Evolutionary conservation across 1,140 invertebrate genomes (phyloP).

Genomic region (Telenomus remus): DNA sequence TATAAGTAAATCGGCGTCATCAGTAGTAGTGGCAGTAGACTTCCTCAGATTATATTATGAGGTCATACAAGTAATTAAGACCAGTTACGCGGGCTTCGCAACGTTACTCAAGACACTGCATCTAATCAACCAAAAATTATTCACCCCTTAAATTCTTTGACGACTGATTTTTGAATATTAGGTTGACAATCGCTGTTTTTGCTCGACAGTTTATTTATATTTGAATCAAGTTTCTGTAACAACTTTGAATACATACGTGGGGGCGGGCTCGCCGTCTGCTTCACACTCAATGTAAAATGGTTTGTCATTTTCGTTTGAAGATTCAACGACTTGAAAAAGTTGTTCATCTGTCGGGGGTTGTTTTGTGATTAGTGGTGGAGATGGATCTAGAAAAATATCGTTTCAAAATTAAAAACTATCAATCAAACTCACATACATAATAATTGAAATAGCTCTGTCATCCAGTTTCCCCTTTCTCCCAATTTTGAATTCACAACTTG

Average conservation of each 20-base stretch:
- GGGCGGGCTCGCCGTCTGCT: slow-evolving; percentile 92
- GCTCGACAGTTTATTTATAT: no score
- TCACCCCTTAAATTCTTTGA: slow-evolving; percentile 47
- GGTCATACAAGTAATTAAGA: slow-evolving; percentile 75
- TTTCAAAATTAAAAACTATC: background rate
- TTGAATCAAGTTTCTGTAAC: no score
- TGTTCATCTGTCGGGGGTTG: slow-evolving; percentile 93
- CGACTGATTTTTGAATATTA: background rate
- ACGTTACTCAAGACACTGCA: slow-evolving; percentile 54
- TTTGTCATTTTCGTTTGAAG: slow-evolving; percentile 89
- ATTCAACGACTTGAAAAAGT: slow-evolving; percentile 90
- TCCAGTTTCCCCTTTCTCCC: no score
- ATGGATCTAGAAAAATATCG: slow-evolving; percentile 80
- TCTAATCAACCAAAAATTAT: slow-evolving; percentile 57
- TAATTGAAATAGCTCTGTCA: no score
- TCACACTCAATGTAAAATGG: slow-evolving; percentile 96
- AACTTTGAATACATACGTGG: slow-evolving; percentile 79
- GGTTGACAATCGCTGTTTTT: no score
- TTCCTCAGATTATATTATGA: slow-evolving; percentile 71
- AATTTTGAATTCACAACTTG: no score
- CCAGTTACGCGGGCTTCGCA: slow-evolving; percentile 68
- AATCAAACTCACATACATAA: no score
- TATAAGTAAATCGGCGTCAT: slow-evolving; percentile 61
- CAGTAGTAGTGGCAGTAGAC: slow-evolving; percentile 68
- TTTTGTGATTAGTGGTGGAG: slow-evolving; percentile 91